phyloP scores from a whole-genome alignment of 2,888 invertebrate genomes.

The Oligia strigilis region DNA sequence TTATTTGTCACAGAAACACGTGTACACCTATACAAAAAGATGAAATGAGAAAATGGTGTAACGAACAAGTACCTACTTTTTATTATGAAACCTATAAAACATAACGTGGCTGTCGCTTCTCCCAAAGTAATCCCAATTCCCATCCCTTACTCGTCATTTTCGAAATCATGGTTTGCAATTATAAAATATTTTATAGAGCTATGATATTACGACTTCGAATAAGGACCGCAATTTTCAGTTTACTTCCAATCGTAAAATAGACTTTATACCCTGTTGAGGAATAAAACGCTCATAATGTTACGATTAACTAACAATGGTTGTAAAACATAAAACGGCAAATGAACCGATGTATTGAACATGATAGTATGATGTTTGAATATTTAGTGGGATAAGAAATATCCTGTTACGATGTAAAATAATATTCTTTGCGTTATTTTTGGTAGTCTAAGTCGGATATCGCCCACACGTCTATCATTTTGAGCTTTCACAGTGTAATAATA shows the following conservation, averaged over 20 bases:
- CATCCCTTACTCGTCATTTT: constrained; percentile 40
- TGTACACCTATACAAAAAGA: neutral
- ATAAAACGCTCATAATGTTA: constrained; percentile 62
- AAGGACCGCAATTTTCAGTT: constrained; percentile 49
- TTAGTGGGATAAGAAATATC: constrained; percentile 5
- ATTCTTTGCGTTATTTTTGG: neutral
- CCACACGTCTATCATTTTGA: neutral
- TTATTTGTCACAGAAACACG: neutral
- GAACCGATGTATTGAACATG: constrained; percentile 51
- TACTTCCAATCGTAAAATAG: constrained; percentile 63
- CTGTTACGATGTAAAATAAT: neutral
- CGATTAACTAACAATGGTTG: constrained; percentile 56
- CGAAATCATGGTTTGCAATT: constrained; percentile 35
- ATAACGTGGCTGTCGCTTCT: neutral
- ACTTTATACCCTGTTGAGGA: constrained; percentile 62
- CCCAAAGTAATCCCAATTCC: constrained; percentile 27
- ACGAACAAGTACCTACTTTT: neutral
- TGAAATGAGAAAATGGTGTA: neutral
- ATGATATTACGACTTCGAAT: constrained; percentile 31
- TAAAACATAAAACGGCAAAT: constrained; percentile 50
- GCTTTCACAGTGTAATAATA: no score
- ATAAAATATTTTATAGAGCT: constrained; percentile 47
- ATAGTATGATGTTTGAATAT: constrained; percentile 40
- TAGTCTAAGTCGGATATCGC: no score
- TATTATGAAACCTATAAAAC: neutral